phyloP scores from a whole-genome alignment of 2,113 vertebrate species.

The Pelusios castaneus region DNA sequence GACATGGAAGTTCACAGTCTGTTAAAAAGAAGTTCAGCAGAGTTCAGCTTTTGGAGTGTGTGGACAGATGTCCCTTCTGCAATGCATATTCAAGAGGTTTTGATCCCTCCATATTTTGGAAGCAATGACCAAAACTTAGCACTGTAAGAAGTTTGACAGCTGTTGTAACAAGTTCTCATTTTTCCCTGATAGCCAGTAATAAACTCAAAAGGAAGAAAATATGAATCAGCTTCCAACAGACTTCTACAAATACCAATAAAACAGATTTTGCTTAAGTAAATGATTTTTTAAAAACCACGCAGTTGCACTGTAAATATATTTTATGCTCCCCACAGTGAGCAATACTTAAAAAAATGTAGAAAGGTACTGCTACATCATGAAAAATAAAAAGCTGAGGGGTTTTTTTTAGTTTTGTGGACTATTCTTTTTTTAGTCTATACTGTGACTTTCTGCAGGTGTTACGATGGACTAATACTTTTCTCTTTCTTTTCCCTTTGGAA shows the following conservation, averaged over 20 bases:
- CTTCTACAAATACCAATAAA: not conserved
- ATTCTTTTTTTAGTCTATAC: slow-evolving; percentile 37
- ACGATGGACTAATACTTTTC: not conserved
- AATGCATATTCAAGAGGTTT: accelerated
- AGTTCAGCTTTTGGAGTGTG: not conserved
- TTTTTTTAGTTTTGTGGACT: not conserved
- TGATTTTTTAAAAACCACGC: accelerated
- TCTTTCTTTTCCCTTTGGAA: not conserved
- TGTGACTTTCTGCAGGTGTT: not conserved
- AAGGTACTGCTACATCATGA: not conserved
- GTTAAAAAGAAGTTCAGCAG: not conserved
- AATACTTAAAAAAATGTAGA: accelerated
- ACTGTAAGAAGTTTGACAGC: accelerated
- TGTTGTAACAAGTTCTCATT: accelerated
- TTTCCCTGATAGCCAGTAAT: slow-evolving; percentile 39
- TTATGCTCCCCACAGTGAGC: accelerated
- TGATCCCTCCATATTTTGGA: not conserved
- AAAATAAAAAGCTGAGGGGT: not conserved
- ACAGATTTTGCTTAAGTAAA: not conserved
- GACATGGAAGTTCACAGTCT: accelerated
- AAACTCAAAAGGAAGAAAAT: not conserved
- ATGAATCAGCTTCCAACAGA: not conserved
- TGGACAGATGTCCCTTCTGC: accelerated
- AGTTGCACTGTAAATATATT: accelerated
- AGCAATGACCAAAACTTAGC: accelerated